Conservation (phyloP, 2,888 invertebrate species). For the Iselma pallidipennis region DNA sequence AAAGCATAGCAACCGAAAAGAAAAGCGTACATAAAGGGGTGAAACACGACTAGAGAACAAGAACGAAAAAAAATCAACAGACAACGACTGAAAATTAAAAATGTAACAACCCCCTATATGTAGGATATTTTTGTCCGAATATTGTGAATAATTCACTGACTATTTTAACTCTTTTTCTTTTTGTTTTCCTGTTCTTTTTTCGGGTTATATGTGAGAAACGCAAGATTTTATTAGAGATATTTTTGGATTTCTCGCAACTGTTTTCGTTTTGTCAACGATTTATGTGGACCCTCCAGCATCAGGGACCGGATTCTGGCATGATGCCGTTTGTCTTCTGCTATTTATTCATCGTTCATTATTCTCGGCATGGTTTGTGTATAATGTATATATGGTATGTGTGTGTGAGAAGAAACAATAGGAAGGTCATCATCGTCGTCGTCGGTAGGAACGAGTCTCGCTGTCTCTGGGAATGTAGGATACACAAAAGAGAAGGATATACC, state of each 20-base stretch:
- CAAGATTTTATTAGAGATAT: not conserved
- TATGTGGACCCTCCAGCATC: not conserved
- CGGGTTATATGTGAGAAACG: not conserved
- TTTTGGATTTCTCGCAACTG: not conserved
- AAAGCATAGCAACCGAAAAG: not conserved
- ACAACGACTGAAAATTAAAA: too few species aligned
- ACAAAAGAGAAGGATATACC: slow-evolving; percentile 12
- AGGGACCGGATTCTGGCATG: slow-evolving; percentile 2
- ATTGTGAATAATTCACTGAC: not conserved
- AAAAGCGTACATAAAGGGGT: not conserved
- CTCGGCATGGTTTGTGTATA: slow-evolving; percentile 18
- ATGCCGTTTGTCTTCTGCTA: slow-evolving; percentile 13
- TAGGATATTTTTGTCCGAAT: not conserved
- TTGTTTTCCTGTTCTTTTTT: not conserved
- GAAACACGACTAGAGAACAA: not conserved
- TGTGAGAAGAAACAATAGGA: slow-evolving; percentile 21
- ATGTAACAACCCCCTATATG: too few species aligned
- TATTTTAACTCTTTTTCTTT: not conserved
- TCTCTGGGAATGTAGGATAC: slow-evolving; percentile 13
- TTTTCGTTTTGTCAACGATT: not conserved
- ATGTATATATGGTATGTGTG: not conserved
- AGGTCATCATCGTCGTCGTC: slow-evolving; percentile 27
- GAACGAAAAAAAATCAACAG: not conserved
- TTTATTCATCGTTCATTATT: slow-evolving; percentile 23
- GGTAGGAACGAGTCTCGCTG: slow-evolving; percentile 18